Percentiles rank a stretch among this genome's conserved stretches.
Evolutionary conservation across 2,113 vertebrate species (phyloP).

Genomic region (Bombycilla garrulus): DNA sequence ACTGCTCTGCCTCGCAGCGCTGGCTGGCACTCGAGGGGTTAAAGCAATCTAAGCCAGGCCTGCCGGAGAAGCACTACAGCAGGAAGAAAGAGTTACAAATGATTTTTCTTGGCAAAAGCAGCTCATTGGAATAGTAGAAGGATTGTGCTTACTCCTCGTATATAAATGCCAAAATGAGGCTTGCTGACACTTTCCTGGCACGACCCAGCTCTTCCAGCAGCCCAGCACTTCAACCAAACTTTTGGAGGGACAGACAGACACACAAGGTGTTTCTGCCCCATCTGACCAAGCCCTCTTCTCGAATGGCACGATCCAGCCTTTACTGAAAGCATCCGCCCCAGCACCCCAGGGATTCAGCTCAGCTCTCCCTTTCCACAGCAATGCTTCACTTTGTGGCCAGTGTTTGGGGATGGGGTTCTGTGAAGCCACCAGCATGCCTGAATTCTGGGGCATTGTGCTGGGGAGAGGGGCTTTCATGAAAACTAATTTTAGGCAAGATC

Average conservation of each 20-base stretch:
- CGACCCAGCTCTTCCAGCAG: neutral
- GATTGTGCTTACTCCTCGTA: conserved; percentile 69
- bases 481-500: neutral
- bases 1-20: neutral
- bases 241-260: conserved; percentile 27
- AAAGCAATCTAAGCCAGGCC: conserved; percentile 39
- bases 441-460: neutral
- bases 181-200: conserved; percentile 70
- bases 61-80: conserved; percentile 54
- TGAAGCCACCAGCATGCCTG: neutral
- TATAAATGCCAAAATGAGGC: conserved; percentile 62
- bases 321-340: neutral
- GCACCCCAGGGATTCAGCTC: accelerated
- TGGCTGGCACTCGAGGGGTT: conserved; percentile 48
- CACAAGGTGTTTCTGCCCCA: neutral
- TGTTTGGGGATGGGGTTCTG: neutral
- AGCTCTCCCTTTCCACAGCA: neutral
- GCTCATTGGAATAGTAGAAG: conserved; percentile 64
- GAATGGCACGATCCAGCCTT: neutral
- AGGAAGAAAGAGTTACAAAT: conserved; percentile 69
- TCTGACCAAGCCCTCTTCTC: neutral
- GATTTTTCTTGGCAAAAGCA: conserved; percentile 75
- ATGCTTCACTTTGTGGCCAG: accelerated
- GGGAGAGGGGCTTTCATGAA: neutral
- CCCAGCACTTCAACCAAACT: neutral